Base-by-base conservation (phyloP, 2,888 invertebrate genomes). In the Trilocha varians region DNA sequence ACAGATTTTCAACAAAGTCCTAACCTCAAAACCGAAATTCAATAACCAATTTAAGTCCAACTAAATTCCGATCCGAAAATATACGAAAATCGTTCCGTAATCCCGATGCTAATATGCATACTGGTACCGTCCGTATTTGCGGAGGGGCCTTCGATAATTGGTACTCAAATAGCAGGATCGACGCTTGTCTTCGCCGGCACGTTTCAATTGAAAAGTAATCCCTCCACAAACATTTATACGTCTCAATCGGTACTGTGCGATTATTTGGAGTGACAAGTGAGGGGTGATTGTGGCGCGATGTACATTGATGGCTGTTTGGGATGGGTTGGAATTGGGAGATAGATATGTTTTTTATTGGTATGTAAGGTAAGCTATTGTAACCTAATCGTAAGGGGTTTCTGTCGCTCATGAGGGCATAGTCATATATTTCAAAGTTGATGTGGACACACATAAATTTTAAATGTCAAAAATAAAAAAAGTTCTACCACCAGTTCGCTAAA, bases 141-240 rank as follows among this genome's bases (percentile, higher is more conserved):
- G 54, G 68, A 62, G 65, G 66, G 68, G 63, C 67, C 62, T 67
- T 55, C 70, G 74, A 75, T 83, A 82, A 83, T 82, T 82, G 83
- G 70, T 80, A 78, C 77, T 79, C 80, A 80, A 82, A 82, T 77
- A 80, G 69, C 74, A 65, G 62, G 67, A 70, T 68, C 72, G 74
- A 56, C 55, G 67, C 66, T 65, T 70, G 78, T 75, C 82, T 79
- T 77, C 73, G 71, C 67, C 70, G 80, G 83, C 84, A 83, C 83
- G 84, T 82, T 78, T 70, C 84, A 82, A 84, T 84, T 78, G 75
- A 67, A 77, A 76, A 78, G 76, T 84, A 79, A 84, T 82, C 79
- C 79, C 53, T 66, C 62, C 62, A 69, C 79, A 83, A 83, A 83
- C 82, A 78, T 80, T 82, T 77, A 78, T 78, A 68, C 71, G 74